These are phyloP conservation scores for Drosophila quinaria DNA, from an alignment of 2,888 invertebrate species.

Conservation along the genomic window DNA sequence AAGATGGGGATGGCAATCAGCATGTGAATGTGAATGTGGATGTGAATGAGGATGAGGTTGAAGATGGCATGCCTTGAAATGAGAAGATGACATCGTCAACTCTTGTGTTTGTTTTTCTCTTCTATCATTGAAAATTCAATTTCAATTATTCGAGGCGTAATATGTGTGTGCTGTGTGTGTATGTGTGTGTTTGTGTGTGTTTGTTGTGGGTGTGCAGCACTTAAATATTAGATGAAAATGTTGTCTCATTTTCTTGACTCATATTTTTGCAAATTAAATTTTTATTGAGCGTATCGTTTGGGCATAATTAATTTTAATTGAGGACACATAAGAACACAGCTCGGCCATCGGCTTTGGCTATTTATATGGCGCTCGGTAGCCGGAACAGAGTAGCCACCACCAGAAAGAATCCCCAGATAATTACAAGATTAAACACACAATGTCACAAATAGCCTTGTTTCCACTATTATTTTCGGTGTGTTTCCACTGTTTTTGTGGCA, in stretches of 20 bases:
- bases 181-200: conserved; percentile 23
- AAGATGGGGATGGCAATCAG: not conserved
- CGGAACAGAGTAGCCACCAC: conserved; percentile 50
- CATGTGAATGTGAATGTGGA: conserved; percentile 1
- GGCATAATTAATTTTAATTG: conserved; percentile 82
- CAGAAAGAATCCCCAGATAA: conserved; percentile 29
- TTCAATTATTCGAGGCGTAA: conserved; percentile 68
- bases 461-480: not conserved
- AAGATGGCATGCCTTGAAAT: conserved; percentile 9
- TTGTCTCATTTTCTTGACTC: conserved; percentile 69
- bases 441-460: conserved; percentile 32
- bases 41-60: conserved; percentile 1
- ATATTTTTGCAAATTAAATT: conserved; percentile 79
- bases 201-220: conserved; percentile 44
- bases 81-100: conserved; percentile 50
- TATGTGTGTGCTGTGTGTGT: conserved; percentile 27
- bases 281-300: conserved; percentile 81
- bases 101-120: conserved; percentile 35
- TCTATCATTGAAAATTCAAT: conserved; percentile 79
- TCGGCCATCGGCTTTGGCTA: conserved; percentile 28
- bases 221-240: conserved; percentile 54
- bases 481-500: not conserved
- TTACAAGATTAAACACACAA: conserved; percentile 36
- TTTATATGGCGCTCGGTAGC: conserved; percentile 45
- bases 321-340: conserved; percentile 63